Evolutionary conservation across 2,888 invertebrate genomes (phyloP), one percentile per base, ranked within the genome.

Genomic region (Mythimna albipuncta): DNA sequence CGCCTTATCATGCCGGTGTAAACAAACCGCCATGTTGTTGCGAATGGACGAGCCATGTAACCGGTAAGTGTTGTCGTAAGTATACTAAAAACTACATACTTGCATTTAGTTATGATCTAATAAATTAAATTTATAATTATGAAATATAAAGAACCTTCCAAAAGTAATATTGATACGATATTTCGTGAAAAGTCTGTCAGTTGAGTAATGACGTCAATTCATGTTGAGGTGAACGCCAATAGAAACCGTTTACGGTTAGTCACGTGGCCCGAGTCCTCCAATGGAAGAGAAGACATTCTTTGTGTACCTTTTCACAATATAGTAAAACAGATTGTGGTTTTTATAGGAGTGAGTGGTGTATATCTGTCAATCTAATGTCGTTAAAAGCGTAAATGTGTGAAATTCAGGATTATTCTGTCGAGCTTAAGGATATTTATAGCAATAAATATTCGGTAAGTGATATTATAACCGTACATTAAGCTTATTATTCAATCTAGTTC

Each of bases 371-470:
- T 95, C 91, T 94, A 90, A 95, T 95, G 95, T 93, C 91, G 90
- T 91, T 95, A 95, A 93, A 93, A 91, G 82, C 95, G 94, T 96
- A 96, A 95, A 97, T 97, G 97, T 97, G 97, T 96, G 97, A 97
- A 97, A 96, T 97, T 95, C 97, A 97, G 97, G 97, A 97, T 96
- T 97, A 97, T 96, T 97, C 97, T 88, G 93, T 96, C 92, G 96
- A 97, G 96, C 97, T 97, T 95, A 97, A 97, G 96, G 97, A 97
- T 96, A 97, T 97, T 94, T 97, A 97, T 94, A 91, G 95, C 87
- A 96, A 96, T 96, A 97, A 97, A 96, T 97, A 97, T 97, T 97
- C 97, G 96, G 98, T 98, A 96, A 97, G 98, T 97, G 72, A 73
- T 81, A 64, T 85, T 87, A 81, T 21, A 68, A 78, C 68, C 54